A percentile compares a stretch with the other conserved stretches of the same genome.
phyloP scores from a whole-genome alignment of 92 coral and sea anemone species.

The Epizoanthus ramosus region DNA sequence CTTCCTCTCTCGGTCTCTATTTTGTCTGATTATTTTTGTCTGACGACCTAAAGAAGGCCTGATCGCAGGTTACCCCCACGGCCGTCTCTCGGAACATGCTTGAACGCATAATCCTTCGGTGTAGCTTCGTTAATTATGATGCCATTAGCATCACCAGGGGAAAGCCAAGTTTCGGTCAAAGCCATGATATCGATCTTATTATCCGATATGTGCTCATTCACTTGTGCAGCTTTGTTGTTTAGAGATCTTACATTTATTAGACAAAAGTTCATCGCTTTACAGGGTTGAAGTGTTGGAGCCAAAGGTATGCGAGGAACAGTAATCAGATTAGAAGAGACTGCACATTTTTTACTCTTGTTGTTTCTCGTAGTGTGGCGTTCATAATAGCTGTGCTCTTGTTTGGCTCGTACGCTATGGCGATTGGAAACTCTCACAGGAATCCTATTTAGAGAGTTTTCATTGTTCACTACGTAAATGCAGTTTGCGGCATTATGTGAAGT shows the following conservation, averaged over 20 bases:
- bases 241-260: neutral
- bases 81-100: too few species aligned
- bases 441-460: neutral
- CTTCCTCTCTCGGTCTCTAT: too few species aligned
- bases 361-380: conserved; percentile 1
- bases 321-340: neutral
- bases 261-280: neutral
- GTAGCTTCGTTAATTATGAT: too few species aligned
- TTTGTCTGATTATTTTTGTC: too few species aligned
- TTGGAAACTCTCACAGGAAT: neutral
- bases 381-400: neutral
- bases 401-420: conserved; percentile 1
- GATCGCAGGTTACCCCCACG: too few species aligned
- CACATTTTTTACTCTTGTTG: neutral
- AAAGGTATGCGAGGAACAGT: neutral
- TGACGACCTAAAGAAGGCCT: too few species aligned
- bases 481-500: neutral
- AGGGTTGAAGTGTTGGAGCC: conserved; percentile 1
- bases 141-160: too few species aligned
- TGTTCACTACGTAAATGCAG: neutral
- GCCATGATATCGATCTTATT: too few species aligned
- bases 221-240: neutral
- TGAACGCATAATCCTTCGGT: too few species aligned
- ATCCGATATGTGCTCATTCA: too few species aligned
- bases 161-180: too few species aligned